Evolutionary conservation across 2,113 vertebrate genomes (phyloP).

Genomic region (Hystrix cristata): DNA sequence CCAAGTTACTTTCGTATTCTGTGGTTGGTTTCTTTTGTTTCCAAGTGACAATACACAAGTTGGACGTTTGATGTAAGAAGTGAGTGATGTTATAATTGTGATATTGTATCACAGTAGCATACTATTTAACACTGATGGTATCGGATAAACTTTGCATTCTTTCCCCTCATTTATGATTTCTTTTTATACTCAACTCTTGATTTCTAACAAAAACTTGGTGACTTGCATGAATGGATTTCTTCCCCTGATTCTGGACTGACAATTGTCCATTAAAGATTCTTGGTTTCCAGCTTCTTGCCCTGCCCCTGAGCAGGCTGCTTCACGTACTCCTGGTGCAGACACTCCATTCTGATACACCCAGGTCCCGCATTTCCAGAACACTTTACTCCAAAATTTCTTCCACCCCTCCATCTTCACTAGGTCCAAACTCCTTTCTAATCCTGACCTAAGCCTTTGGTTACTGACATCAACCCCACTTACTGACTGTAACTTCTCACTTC

Average conservation of each 20-base stretch:
- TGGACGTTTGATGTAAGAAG: neutral
- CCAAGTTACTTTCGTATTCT: neutral
- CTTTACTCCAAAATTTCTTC: neutral
- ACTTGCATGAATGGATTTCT: neutral
- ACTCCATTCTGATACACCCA: accelerated
- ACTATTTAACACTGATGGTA: neutral
- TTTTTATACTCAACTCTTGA: neutral
- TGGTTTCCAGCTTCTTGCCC: neutral
- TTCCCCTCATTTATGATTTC: neutral
- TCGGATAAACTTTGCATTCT: neutral
- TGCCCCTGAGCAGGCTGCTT: neutral
- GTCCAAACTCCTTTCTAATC: neutral
- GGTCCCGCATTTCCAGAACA: neutral
- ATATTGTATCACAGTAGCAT: neutral
- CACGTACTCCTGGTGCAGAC: neutral
- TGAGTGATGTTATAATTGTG: neutral
- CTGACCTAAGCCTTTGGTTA: neutral
- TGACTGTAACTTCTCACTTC: neutral
- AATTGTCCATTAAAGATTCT: neutral
- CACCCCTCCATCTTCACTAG: neutral
- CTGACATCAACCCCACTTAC: neutral
- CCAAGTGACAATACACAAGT: neutral
- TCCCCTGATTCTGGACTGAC: neutral
- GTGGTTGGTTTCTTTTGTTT: neutral
- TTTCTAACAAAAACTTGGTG: neutral